Conservation (phyloP, 2,113 vertebrate species). For the Cyprinodon variegatus region DNA sequence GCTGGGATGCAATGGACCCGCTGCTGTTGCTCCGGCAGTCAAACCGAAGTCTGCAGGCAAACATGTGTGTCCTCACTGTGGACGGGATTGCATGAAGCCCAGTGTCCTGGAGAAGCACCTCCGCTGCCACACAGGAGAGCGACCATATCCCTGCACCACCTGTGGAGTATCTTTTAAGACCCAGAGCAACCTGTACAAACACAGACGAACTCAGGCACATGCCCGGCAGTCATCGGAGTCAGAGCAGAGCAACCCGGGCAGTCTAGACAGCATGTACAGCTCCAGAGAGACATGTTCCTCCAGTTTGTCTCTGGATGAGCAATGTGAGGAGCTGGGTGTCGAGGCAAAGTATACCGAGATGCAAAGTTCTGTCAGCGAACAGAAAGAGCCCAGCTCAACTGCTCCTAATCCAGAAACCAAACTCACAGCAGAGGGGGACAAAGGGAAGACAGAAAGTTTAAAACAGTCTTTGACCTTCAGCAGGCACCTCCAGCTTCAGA, state of each 20-base stretch:
- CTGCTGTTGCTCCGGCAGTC: slow-evolving; percentile 40
- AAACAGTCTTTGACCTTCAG: slow-evolving; percentile 52
- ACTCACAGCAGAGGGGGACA: slow-evolving; percentile 15
- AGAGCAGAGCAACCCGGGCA: slow-evolving; percentile 77
- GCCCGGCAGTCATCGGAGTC: slow-evolving; percentile 83
- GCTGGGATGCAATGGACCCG: slow-evolving; percentile 51
- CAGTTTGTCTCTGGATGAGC: slow-evolving; percentile 64
- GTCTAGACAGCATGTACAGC: slow-evolving; percentile 68
- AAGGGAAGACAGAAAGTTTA: slow-evolving; percentile 48
- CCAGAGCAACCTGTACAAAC: slow-evolving; percentile 98
- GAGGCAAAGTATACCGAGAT: slow-evolving; percentile 42
- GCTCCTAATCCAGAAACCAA: slow-evolving; percentile 21
- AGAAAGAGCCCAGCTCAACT: slow-evolving; percentile 36
- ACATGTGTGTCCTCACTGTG: slow-evolving; percentile 90
- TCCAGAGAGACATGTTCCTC: slow-evolving; percentile 65
- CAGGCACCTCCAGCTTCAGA: slow-evolving; percentile 80
- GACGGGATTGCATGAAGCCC: slow-evolving; percentile 95
- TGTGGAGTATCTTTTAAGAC: slow-evolving; percentile 97
- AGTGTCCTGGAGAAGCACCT: slow-evolving; percentile 97
- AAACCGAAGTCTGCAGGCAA: slow-evolving; percentile 85
- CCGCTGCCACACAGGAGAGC: slow-evolving; percentile 94
- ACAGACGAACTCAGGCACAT: slow-evolving; percentile 93
- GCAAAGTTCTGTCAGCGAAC: slow-evolving; percentile 16
- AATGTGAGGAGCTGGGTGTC: slow-evolving; percentile 40
- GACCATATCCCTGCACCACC: slow-evolving; percentile 90